Evolutionary conservation across 2,113 vertebrate genomes (phyloP), one percentile per base, ranked within the genome.

Genomic region (Coturnix japonica): DNA sequence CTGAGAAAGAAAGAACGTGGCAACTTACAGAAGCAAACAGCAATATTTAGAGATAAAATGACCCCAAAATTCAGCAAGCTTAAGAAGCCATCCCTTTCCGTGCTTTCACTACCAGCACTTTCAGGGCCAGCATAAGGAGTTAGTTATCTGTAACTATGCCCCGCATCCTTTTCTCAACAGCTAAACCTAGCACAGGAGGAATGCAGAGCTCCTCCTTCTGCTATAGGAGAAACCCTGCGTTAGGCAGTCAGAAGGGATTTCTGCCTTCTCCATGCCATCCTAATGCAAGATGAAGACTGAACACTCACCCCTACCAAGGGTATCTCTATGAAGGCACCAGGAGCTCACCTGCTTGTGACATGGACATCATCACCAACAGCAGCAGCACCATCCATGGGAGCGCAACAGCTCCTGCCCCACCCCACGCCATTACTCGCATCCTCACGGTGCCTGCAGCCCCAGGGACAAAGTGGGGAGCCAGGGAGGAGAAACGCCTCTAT

Each of bases 221-320:
- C 70, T 23, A 13, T 2, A 6, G 60, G n/a, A n/a, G 44, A 69
- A 82, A 4, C n/a, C 71, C 56, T 7, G 2, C 3, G n/a, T 43
- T 35, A 2, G 57, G 11, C 6, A 59, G 18, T 35, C 77, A 6
- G 17, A 17, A 56, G 30, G 4, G 12, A 13, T 6, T 46, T 20
- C 39, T 1, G 4, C 2, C 46, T 43, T 57, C 33, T 18, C 19
- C 0, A 3, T 10, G 1, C 17, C 12, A 14, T 25, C 14, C 8
- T 0, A 1, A 33, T 0, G 0, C 57, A 63, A 78, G 65, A n/a
- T 0, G 22, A 4, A 0, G 41, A 17, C 2, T 35, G 51, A 39
- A 19, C 7, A 59, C 47, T 65, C n/a, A 25, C 25, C 46, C 35
- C 5, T 2, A 1, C 3, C 1, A 1, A 80, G 56, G 30, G 15